Evolutionary conservation across 2,113 vertebrate genomes (phyloP).

Genomic region (Toxotes jaculatrix): DNA sequence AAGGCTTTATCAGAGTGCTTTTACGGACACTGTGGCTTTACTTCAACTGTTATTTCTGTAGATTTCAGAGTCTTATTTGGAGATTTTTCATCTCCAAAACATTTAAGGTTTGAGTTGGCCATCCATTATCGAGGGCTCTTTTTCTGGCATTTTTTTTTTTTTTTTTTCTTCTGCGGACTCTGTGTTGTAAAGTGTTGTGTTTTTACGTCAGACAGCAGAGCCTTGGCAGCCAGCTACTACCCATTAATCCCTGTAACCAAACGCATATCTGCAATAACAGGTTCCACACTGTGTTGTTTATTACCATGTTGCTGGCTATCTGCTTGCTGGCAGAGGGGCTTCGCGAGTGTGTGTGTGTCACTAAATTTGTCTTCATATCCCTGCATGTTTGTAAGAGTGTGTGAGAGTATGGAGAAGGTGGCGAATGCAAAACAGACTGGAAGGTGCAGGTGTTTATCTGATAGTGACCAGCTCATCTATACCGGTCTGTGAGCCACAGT

Average conservation of each 20-base stretch:
- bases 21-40: neutral
- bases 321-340: slow-evolving; percentile 30
- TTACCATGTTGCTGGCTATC: slow-evolving; percentile 52
- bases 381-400: slow-evolving; percentile 7
- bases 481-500: slow-evolving; percentile 6
- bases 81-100: slow-evolving; percentile 50
- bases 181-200: slow-evolving; percentile 26
- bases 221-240: slow-evolving; percentile 55
- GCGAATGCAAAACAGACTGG: slow-evolving; percentile 7
- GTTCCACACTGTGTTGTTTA: slow-evolving; percentile 49
- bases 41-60: slow-evolving; percentile 3
- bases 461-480: neutral
- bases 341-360: neutral
- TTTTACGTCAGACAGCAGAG: slow-evolving; percentile 61
- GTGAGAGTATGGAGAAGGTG: neutral
- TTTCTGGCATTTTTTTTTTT: neutral
- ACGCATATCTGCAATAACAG: slow-evolving; percentile 62
- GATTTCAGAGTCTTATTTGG: slow-evolving; percentile 28
- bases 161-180: slow-evolving; percentile 12
- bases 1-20: neutral
- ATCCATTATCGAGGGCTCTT: slow-evolving; percentile 52
- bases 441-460: slow-evolving; percentile 25
- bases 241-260: slow-evolving; percentile 71
- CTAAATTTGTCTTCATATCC: slow-evolving; percentile 6
- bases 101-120: slow-evolving; percentile 42